phyloP scores from a whole-genome alignment of 2,113 vertebrate species.

The Cololabis saira region DNA sequence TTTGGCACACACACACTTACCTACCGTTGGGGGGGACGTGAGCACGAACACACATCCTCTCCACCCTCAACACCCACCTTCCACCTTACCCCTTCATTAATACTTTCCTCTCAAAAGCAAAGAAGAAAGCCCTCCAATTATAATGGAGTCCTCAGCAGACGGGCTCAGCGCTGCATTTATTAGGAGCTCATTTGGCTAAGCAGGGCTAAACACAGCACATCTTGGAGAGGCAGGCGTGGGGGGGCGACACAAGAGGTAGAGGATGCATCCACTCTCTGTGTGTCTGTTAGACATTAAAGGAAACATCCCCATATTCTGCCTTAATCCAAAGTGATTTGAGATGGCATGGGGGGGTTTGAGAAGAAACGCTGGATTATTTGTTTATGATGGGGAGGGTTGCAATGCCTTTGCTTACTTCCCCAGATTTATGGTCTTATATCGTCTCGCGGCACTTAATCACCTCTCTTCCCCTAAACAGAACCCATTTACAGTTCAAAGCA shows the following conservation, averaged over 20 bases:
- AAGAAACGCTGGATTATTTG: conserved; percentile 80
- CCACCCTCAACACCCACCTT: conserved; percentile 62
- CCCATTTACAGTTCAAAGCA: conserved; percentile 83
- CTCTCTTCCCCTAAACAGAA: conserved; percentile 71
- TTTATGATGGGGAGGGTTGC: conserved; percentile 67
- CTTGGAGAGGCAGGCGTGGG: conserved; percentile 16
- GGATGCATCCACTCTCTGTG: conserved; percentile 53
- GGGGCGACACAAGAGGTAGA: conserved; percentile 25
- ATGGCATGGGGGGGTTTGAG: conserved; percentile 65
- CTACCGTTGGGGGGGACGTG: neutral
- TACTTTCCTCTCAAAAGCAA: conserved; percentile 62
- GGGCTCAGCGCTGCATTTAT: conserved; percentile 75
- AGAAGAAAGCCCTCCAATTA: conserved; percentile 77
- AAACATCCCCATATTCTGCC: conserved; percentile 76
- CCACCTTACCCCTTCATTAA: conserved; percentile 68
- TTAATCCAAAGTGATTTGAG: conserved; percentile 83
- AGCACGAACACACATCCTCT: conserved; percentile 30
- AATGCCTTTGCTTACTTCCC: conserved; percentile 72
- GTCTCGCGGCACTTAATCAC: conserved; percentile 71
- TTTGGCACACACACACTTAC: conserved; percentile 50
- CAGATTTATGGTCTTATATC: conserved; percentile 78
- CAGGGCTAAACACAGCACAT: conserved; percentile 73
- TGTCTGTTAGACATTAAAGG: conserved; percentile 77
- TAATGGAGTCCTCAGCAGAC: conserved; percentile 65
- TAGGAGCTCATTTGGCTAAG: conserved; percentile 81